phyloP scores from a whole-genome alignment of 2,888 invertebrate species.

The Drosophila kambysellisi region DNA sequence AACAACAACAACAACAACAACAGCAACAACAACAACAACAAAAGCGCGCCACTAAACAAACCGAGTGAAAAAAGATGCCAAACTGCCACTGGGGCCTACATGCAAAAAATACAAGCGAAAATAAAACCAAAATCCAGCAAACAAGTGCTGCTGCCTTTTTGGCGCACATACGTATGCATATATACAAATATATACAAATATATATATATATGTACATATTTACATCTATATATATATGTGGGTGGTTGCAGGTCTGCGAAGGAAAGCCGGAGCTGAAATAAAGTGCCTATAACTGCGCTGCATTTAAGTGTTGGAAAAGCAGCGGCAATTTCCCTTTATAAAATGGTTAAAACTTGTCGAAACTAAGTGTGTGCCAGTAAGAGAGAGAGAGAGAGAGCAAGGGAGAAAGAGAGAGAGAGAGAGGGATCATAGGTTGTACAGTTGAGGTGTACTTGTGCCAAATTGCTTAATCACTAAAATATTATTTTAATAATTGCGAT shows the following conservation, averaged over 20 bases:
- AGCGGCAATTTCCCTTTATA: slow-evolving; percentile 20
- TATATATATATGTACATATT: neutral
- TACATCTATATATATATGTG: too few species aligned
- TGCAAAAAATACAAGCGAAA: slow-evolving; percentile 33
- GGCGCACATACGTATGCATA: slow-evolving; percentile 26
- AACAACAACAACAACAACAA: slow-evolving; percentile 30
- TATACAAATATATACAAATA: neutral
- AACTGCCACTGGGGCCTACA: slow-evolving; percentile 47
- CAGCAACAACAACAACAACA: slow-evolving; percentile 13
- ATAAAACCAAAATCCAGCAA: slow-evolving; percentile 55
- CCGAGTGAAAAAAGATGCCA: slow-evolving; percentile 27
- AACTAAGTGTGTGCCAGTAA: slow-evolving; percentile 10
- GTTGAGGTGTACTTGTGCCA: neutral
- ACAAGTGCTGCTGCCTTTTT: slow-evolving; percentile 59
- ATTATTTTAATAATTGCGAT: neutral
- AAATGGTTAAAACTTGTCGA: slow-evolving; percentile 28
- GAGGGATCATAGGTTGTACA: neutral
- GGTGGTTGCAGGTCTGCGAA: neutral
- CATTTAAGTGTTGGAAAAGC: slow-evolving; percentile 50
- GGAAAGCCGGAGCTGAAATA: slow-evolving; percentile 14
- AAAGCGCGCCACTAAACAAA: slow-evolving; percentile 41
- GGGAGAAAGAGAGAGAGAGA: neutral
- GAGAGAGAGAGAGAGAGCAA: neutral
- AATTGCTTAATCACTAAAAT: neutral
- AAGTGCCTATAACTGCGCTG: slow-evolving; percentile 46